Evolutionary conservation across 2,888 invertebrate species (phyloP), one percentile per base, ranked within the genome.

Genomic region (Drosophila yooni): DNA sequence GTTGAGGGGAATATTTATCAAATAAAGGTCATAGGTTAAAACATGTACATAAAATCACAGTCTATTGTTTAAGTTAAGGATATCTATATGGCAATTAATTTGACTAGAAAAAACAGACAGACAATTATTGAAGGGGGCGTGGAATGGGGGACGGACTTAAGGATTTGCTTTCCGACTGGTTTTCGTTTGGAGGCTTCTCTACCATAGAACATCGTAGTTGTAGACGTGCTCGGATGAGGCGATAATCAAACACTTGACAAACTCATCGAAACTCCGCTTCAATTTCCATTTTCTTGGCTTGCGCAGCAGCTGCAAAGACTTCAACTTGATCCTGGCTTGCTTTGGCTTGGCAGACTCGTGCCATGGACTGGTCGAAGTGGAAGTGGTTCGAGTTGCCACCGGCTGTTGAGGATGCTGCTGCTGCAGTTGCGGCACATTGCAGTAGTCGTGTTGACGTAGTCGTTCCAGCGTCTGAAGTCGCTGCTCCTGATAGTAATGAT

Each of bases 231-330:
- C 85, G 34, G 85, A 90, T 10, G 90, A 86, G 67, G 85, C 85
- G 10, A 86, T 86, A 1, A 86, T 76, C 71, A 86, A 61, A 74
- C 89, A 90, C 69, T 86, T 86, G 60, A 86, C 81, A 62, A 86
- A 73, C 60, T 90, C 90, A 68, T 86, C 79, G 15, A 86, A 58
- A 29, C 71, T 83, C 50, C 89, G 86, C n/a, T 83, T 86, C 1
- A 86, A 86, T 61, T 88, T 91, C 91, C 91, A 91, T 78, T 91
- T 92, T 66, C 83, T 80, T 21, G 90, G 92, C 76, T 91, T 88
- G 56, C 88, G 81, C 65, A 91, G 81, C 69, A 86, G 60, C 56
- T 87, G 84, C 58, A 85, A 7, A 4, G 69, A 21, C 70, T 62
- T 76, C 25, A 76, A 8, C n/a, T 69, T 78, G 63, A 34, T 50